Evolutionary conservation across 2,888 invertebrate species (phyloP).

Genomic region (Tachystola acroxantha): DNA sequence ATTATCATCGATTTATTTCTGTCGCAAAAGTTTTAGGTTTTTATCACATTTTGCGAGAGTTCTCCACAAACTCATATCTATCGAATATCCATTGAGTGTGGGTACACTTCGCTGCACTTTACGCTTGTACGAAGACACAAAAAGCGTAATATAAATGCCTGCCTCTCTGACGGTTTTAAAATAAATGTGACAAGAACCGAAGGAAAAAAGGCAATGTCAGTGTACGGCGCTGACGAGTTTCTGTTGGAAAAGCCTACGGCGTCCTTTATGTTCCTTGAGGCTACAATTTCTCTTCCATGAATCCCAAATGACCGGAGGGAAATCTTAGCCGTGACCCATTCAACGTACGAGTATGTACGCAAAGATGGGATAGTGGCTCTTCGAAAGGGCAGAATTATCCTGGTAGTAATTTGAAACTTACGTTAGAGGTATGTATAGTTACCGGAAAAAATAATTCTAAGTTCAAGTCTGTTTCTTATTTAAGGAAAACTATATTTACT

Average conservation of each 20-base stretch:
- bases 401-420: constrained; percentile 2
- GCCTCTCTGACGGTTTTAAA: constrained; percentile 38
- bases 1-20: not conserved
- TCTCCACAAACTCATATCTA: not conserved
- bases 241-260: constrained; percentile 65
- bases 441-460: not conserved
- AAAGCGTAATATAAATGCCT: constrained; percentile 36
- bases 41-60: too few relatives aligned
- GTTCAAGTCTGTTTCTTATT: too few relatives aligned
- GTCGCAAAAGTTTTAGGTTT: too few relatives aligned
- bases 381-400: constrained; percentile 20
- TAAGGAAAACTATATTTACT: too few relatives aligned
- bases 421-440: too few relatives aligned
- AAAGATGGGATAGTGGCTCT: constrained; percentile 24
- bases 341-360: constrained; percentile 48
- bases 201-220: constrained; percentile 47
- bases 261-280: constrained; percentile 73
- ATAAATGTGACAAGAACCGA: constrained; percentile 48
- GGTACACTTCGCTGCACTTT: constrained; percentile 24
- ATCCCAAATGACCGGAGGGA: constrained; percentile 78
- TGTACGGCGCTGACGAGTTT: constrained; percentile 56
- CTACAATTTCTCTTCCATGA: constrained; percentile 75
- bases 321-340: constrained; percentile 77
- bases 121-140: constrained; percentile 26
- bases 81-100: constrained; percentile 16